Percentiles rank a stretch among this genome's conserved stretches.
These are phyloP conservation scores for Atlantisia rogersi DNA, from an alignment of 2,113 vertebrate genomes.

Conservation along the genomic window DNA sequence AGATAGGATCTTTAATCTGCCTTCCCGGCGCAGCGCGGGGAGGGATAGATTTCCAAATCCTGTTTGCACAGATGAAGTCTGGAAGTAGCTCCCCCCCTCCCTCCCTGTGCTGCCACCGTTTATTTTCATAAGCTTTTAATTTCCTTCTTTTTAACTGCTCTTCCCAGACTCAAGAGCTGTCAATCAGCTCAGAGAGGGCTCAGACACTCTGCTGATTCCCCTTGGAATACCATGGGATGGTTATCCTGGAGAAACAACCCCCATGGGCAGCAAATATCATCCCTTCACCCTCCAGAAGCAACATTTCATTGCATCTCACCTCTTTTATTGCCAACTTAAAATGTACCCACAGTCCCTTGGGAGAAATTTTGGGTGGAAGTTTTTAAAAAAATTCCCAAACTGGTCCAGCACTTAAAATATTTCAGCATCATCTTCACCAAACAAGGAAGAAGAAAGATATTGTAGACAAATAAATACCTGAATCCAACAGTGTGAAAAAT, in stretches of 20 bases:
- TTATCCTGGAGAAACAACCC: background rate
- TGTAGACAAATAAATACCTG: conserved; percentile 46
- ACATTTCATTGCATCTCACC: background rate
- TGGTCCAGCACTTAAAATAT: conserved; percentile 14
- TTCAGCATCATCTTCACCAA: background rate
- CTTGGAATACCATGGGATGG: background rate
- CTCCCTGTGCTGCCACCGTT: fast-evolving
- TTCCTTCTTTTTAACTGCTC: background rate
- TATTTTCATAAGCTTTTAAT: conserved; percentile 39
- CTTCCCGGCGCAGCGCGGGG: fast-evolving
- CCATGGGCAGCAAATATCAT: background rate
- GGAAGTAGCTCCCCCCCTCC: background rate
- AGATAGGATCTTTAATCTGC: background rate
- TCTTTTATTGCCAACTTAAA: background rate
- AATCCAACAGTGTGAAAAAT: conserved; percentile 26
- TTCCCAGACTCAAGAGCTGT: background rate
- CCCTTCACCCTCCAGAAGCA: conserved; percentile 7
- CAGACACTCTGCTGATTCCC: fast-evolving
- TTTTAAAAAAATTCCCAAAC: conserved; percentile 4
- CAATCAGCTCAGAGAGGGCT: background rate
- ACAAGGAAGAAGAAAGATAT: background rate
- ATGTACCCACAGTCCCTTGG: background rate
- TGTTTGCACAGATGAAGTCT: conserved; percentile 52
- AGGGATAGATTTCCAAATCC: conserved; percentile 15
- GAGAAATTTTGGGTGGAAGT: background rate